phyloP scores from a whole-genome alignment of 2,113 vertebrate species.

The Psittacula cyanocephala region DNA sequence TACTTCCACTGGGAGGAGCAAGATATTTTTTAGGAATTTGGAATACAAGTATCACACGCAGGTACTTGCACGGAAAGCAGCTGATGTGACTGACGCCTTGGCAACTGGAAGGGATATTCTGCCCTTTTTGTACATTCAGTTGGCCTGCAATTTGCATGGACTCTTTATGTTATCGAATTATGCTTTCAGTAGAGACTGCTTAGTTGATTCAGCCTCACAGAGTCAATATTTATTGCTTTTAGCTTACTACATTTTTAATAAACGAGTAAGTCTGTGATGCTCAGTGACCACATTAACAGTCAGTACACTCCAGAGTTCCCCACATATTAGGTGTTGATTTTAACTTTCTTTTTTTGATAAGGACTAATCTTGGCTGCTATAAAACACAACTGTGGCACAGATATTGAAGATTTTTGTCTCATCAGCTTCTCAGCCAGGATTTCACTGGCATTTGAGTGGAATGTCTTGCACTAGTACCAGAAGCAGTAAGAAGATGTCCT shows the following conservation, averaged over 20 bases:
- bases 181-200: background rate
- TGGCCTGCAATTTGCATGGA: background rate
- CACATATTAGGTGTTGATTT: background rate
- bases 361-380: background rate
- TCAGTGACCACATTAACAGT: background rate
- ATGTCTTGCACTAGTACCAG: background rate
- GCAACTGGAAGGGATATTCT: background rate
- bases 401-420: background rate
- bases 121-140: background rate
- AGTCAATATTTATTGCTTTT: background rate
- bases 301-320: background rate
- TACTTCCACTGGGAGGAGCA: background rate
- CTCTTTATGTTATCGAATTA: background rate
- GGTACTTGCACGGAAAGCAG: background rate
- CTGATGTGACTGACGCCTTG: background rate
- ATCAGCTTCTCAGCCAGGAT: background rate
- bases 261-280: background rate
- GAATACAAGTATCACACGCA: background rate
- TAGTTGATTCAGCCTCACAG: background rate
- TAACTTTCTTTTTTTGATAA: background rate
- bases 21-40: background rate
- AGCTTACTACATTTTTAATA: background rate
- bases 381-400: background rate
- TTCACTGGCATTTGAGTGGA: background rate
- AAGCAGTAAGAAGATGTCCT: background rate